Percentiles rank a stretch among this genome's conserved stretches.
Evolutionary conservation across 2,888 invertebrate species (phyloP).

Genomic region (Danaus chrysippus): DNA sequence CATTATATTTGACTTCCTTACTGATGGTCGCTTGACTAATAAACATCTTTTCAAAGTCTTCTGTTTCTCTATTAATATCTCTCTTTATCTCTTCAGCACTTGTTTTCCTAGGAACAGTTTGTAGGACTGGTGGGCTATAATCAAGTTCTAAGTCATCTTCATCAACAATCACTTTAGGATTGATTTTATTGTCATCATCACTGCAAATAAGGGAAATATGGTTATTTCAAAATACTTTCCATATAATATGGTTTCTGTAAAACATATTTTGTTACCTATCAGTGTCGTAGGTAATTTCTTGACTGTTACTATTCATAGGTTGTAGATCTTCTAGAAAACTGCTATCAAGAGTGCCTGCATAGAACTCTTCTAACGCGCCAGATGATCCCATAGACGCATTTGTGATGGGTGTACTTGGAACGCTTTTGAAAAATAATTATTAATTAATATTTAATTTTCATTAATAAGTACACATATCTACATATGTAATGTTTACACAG

Average conservation of each 20-base stretch:
- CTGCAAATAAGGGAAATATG: constrained; percentile 53
- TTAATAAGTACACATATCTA: not conserved
- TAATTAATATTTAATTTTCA: not conserved
- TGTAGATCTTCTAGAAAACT: constrained; percentile 85
- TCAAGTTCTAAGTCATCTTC: constrained; percentile 87
- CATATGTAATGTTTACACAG: no score
- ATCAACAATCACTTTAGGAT: constrained; percentile 89
- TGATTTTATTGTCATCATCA: constrained; percentile 83
- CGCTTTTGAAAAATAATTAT: constrained; percentile 36
- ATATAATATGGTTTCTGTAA: not conserved
- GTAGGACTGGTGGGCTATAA: constrained; percentile 37
- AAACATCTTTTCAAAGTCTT: constrained; percentile 37
- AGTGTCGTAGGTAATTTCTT: constrained; percentile 51
- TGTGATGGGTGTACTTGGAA: constrained; percentile 48
- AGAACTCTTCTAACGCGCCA: constrained; percentile 79
- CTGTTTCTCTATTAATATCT: constrained; percentile 17
- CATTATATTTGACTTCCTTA: constrained; percentile 34
- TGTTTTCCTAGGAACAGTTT: constrained; percentile 27
- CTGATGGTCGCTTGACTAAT: constrained; percentile 40
- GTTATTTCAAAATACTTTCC: constrained; percentile 2
- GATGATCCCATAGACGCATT: constrained; percentile 74
- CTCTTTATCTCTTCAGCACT: constrained; percentile 26
- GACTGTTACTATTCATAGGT: constrained; percentile 45
- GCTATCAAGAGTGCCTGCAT: constrained; percentile 84
- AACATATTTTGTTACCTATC: constrained; percentile 51